phyloP scores from a whole-genome alignment of 2,113 vertebrate genomes.

The Naja naja region DNA sequence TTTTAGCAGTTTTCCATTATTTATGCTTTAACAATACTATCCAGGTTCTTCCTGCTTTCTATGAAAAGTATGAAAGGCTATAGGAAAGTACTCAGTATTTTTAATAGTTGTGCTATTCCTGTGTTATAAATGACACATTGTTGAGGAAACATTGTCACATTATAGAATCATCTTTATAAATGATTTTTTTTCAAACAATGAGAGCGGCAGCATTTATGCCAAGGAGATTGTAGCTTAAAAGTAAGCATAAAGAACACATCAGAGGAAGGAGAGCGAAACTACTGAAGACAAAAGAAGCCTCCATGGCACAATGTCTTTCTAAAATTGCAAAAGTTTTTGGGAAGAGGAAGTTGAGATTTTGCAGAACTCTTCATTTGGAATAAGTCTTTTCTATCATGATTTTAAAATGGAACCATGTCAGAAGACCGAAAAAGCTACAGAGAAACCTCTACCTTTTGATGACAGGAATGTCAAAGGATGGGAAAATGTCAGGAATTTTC shows the following conservation, averaged over 20 bases:
- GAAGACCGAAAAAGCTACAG: neutral
- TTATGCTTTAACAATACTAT: neutral
- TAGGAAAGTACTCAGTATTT: neutral
- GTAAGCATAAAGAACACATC: neutral
- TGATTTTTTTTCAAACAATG: neutral
- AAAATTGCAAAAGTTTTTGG: neutral
- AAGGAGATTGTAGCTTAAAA: neutral
- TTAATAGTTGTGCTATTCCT: neutral
- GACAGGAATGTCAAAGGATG: neutral
- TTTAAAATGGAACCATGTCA: neutral
- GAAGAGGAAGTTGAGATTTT: neutral
- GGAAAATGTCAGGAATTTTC: neutral
- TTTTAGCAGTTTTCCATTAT: neutral
- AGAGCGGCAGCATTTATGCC: neutral
- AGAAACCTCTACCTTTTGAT: neutral
- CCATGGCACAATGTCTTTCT: neutral
- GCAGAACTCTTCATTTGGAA: neutral
- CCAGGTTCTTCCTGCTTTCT: neutral
- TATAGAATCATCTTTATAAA: neutral
- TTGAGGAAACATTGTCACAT: neutral
- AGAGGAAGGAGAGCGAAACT: neutral
- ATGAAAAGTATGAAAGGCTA: neutral
- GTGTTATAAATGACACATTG: neutral
- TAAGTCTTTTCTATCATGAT: neutral
- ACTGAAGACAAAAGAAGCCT: neutral